These are phyloP conservation scores for Orius insidiosus DNA, from an alignment of 1,140 invertebrate genomes.

Conservation along the genomic window DNA sequence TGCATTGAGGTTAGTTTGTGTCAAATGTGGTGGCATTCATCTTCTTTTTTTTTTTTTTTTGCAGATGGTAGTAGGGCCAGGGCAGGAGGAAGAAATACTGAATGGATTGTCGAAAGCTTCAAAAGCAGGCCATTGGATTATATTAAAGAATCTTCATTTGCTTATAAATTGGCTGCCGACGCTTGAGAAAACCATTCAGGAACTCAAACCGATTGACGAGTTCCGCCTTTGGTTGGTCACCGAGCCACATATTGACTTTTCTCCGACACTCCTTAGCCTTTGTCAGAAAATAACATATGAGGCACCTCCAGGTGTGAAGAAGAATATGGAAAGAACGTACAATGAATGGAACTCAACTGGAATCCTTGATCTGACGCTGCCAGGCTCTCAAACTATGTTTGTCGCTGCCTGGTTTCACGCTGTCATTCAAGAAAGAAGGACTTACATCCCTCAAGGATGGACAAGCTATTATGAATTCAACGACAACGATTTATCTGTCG, in stretches of 20 bases:
- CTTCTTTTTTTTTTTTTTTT: slow-evolving; percentile 6
- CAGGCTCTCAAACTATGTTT: slow-evolving; percentile 38
- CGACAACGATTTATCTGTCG: slow-evolving; percentile 63
- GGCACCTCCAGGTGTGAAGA: slow-evolving; percentile 48
- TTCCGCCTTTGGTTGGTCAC: slow-evolving; percentile 62
- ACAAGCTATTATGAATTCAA: slow-evolving; percentile 82
- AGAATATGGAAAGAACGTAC: slow-evolving; percentile 40
- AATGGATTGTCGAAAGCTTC: slow-evolving; percentile 25
- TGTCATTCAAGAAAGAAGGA: slow-evolving; percentile 70
- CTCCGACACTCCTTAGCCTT: slow-evolving; percentile 39
- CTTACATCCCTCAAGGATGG: slow-evolving; percentile 75
- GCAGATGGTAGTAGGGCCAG: slow-evolving; percentile 57
- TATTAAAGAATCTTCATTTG: slow-evolving; percentile 78
- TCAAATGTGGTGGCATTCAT: neutral
- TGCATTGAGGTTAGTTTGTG: neutral
- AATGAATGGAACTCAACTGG: slow-evolving; percentile 36
- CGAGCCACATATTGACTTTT: slow-evolving; percentile 49
- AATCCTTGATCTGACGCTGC: slow-evolving; percentile 19
- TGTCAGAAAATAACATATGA: slow-evolving; percentile 77
- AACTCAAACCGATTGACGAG: slow-evolving; percentile 29
- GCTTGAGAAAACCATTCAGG: slow-evolving; percentile 52
- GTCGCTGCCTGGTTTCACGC: slow-evolving; percentile 69
- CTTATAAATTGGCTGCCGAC: slow-evolving; percentile 57
- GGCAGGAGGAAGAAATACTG: slow-evolving; percentile 45
- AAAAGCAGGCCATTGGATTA: slow-evolving; percentile 50